Evolutionary conservation across 2,888 invertebrate species (phyloP).

Genomic region (Tenthredo amoena): DNA sequence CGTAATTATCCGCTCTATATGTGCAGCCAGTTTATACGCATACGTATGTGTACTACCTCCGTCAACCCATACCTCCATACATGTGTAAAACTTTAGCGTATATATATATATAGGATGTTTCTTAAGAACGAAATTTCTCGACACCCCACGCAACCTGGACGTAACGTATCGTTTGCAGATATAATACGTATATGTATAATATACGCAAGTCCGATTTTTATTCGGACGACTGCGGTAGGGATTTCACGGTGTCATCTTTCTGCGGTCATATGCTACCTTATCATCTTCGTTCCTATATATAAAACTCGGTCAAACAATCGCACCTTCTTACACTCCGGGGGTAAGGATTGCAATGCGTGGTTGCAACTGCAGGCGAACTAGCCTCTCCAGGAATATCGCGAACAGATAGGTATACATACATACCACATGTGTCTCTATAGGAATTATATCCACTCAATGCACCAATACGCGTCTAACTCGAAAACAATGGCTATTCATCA

Average conservation of each 20-base stretch:
- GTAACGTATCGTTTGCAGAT: background rate
- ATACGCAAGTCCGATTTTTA: background rate
- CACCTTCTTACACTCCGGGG: background rate
- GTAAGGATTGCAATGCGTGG: background rate
- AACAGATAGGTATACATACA: background rate
- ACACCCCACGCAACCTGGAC: background rate
- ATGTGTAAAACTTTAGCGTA: background rate
- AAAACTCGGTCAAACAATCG: background rate
- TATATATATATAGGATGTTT: background rate
- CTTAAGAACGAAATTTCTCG: too few relatives aligned
- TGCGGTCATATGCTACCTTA: background rate
- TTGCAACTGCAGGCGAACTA: too few relatives aligned
- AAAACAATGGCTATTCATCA: background rate
- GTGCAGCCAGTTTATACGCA: background rate
- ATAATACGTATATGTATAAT: background rate
- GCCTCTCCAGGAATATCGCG: background rate
- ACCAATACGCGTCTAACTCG: background rate
- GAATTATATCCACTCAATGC: background rate
- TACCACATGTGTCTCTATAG: background rate
- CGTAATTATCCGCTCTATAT: background rate
- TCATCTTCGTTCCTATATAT: background rate
- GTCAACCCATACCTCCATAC: background rate
- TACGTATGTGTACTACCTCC: background rate
- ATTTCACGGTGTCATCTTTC: constrained; percentile 5
- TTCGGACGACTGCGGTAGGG: constrained; percentile 4